Base-by-base conservation (phyloP, 2,113 vertebrate species). In the Leptodactylus fuscus region DNA sequence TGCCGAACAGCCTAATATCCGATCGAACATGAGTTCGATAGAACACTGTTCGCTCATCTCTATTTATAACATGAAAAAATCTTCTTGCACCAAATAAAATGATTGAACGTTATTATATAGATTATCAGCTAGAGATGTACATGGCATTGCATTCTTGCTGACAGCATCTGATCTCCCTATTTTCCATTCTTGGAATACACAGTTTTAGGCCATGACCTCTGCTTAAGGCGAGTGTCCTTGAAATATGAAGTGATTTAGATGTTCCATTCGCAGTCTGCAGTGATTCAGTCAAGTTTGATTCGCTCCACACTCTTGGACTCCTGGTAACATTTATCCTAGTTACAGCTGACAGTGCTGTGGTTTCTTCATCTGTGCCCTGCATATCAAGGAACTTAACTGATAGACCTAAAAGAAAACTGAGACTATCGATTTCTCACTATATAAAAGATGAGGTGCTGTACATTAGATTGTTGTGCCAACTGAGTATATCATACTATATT, bases 251-350 rank as follows among this genome's bases (percentile, higher is more conserved):
- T 86, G 48, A 86, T 86, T 85, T 81, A 86, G 84, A 86, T 20
- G 49, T 71, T 86, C 48, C 76, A 58, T 81, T 86, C 48, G 3
- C 77, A 81, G 84, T 81, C 65, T 73, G 67, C 77, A 73, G 49
- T 81, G 80, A 86, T 81, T 86, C 84, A 81, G 84, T 86, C 84
- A 86, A 81, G 84, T 86, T 73, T 86, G 77, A 86, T 81, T 81
- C 51, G 67, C 84, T 86, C 65, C 84, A 73, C 77, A 81, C 84
- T 86, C 84, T 81, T 51, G 49, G 65, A 27, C 77, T 86, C 51
- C 69, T 58, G 24, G 84, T 80, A 81, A 80, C 84, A 86, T 86
- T 86, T 73, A 86, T 86, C 84, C 84, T 86, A 48, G 76, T 86
- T 86, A 86, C 84, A 86, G 84, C 76, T 86, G 84, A 86, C 84